These are phyloP conservation scores for Rutilus rutilus DNA, from an alignment of 2,113 vertebrate genomes.

Conservation along the genomic window DNA sequence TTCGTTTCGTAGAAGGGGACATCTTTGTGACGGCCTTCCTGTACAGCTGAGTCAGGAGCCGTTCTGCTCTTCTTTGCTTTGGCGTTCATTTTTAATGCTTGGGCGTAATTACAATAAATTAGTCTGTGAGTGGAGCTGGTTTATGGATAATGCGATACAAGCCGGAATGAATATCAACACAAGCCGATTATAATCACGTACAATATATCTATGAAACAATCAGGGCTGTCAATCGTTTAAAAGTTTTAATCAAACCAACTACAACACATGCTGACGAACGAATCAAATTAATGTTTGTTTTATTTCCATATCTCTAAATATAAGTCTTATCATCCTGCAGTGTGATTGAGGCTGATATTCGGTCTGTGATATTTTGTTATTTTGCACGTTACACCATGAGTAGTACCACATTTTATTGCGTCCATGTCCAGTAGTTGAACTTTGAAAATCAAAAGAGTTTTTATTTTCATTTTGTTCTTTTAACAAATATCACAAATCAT, in stretches of 20 bases:
- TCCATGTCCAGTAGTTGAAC: not conserved
- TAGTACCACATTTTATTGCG: not conserved
- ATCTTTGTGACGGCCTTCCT: constrained; percentile 15
- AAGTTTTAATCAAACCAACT: constrained; percentile 6
- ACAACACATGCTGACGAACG: not conserved
- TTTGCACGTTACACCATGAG: not conserved
- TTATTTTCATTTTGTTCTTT: too few relatives aligned
- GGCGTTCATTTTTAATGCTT: constrained; percentile 51
- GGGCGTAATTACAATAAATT: constrained; percentile 42
- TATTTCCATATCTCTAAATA: not conserved
- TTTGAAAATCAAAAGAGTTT: not conserved
- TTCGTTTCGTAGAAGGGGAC: constrained; percentile 4
- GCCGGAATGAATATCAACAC: constrained; percentile 44
- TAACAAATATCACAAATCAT: too few relatives aligned
- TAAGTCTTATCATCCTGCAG: not conserved
- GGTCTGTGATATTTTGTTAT: not conserved
- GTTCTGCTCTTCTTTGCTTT: constrained; percentile 52
- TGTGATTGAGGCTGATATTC: not conserved
- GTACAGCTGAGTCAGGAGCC: constrained; percentile 30
- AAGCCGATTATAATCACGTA: constrained; percentile 48
- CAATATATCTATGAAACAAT: not conserved
- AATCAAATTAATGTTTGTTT: not conserved
- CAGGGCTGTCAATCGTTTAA: constrained; percentile 26
- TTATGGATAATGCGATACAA: constrained; percentile 27
- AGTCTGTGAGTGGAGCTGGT: constrained; percentile 21